Conservation (phyloP, 2,797 vertebrate species). For the Halcyon badia region DNA sequence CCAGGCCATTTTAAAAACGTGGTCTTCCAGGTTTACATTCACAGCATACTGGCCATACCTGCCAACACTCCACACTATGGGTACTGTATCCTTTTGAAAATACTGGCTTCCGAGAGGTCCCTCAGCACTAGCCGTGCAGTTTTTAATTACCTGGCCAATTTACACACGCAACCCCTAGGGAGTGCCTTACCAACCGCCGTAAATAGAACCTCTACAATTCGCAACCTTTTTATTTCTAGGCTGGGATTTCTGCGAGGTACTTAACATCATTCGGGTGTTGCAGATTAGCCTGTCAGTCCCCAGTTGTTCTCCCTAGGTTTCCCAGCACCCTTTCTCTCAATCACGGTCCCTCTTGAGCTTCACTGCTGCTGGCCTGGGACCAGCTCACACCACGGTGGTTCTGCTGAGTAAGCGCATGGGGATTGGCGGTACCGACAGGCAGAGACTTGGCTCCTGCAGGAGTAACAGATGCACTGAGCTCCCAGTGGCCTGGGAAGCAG, state of each 20-base stretch:
- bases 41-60: background rate
- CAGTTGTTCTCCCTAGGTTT: background rate
- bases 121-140: background rate
- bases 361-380: background rate
- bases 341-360: background rate
- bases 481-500: slow-evolving; percentile 61
- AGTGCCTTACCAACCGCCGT: background rate
- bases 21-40: background rate
- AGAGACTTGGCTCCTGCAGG: slow-evolving; percentile 19
- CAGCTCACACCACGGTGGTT: background rate
- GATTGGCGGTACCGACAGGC: background rate
- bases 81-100: background rate
- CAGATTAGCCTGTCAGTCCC: background rate
- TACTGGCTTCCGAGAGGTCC: background rate
- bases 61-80: background rate
- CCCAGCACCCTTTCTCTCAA: background rate
- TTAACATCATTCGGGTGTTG: background rate
- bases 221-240: background rate
- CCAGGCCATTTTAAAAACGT: background rate
- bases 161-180: background rate
- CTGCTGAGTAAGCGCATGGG: background rate
- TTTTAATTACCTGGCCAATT: background rate
- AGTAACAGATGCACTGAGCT: slow-evolving; percentile 57
- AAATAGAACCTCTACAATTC: background rate
- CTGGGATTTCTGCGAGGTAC: background rate